Evolutionary conservation across 2,113 vertebrate genomes (phyloP), one percentile per base, ranked within the genome.

Genomic region (Alligator sinensis): DNA sequence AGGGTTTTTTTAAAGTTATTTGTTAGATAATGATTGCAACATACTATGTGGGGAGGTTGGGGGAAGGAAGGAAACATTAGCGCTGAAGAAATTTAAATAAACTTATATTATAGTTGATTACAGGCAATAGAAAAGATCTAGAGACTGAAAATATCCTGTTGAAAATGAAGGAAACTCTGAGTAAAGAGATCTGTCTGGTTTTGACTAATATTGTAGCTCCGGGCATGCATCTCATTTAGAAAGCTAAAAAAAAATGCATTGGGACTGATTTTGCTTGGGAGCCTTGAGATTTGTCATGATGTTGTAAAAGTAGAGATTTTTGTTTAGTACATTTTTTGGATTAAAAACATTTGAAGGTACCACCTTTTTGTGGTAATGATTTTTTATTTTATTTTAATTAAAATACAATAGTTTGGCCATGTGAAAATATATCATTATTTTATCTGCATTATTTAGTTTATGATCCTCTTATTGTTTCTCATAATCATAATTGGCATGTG

Each of bases 391-490:
- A 18, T 78, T 95, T 74, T n/a, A 84, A 68, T 89, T 81, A 87
- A 84, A 81, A 75, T 93, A 12, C 34, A 34, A 58, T 88, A 34
- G 88, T 64, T 87, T 94, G 62, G 34, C 94, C 82, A 79, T 76
- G 58, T 82, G 84, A 66, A 91, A 94, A 84, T 80, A 76, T 82
- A 82, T 94, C 61, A 75, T 95, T 89, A 78, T 92, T 97, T 76
- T 89, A 76, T 66, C 72, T 94, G 18, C 34, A 59, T 97, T 97
- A 82, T 92, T 98, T 93, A 95, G 92, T 94, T 96, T 95, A 90
- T 96, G 86, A 61, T 79, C 84, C 84, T 96, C 94, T 97, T 97
- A 93, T 84, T 83, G 68, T 96, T 97, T 95, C 91, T 97, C 57
- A 94, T 96, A 97, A 96, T 93, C 76, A 16, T 96, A 93, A 96